These are phyloP conservation scores for Palythoa heliodiscus DNA, from an alignment of 92 coral and sea anemone genomes.

Conservation along the genomic window DNA sequence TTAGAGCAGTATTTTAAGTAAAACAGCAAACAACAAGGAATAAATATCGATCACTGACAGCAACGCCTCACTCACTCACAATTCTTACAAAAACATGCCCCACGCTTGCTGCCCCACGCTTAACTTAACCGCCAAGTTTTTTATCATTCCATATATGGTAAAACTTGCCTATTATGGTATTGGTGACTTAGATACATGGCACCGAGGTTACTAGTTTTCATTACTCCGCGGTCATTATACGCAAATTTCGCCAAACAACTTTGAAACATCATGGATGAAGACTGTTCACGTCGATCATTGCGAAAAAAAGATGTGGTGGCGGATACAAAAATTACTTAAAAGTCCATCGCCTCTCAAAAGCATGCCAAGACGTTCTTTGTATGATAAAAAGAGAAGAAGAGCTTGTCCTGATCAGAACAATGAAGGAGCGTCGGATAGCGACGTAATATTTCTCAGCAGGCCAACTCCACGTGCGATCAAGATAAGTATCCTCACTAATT, in stretches of 20 bases:
- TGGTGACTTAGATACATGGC: neutral
- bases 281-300: neutral
- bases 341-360: constrained; percentile 3
- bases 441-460: neutral
- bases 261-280: neutral
- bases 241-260: neutral
- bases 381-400: neutral
- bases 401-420: neutral
- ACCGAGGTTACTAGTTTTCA: neutral
- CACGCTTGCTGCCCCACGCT: neutral
- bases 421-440: neutral
- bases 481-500: neutral
- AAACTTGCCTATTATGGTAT: neutral
- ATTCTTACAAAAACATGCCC: neutral
- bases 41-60: neutral
- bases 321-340: neutral
- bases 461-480: neutral
- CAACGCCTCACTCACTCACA: neutral
- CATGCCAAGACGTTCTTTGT: neutral
- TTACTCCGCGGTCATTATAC: neutral
- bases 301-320: neutral
- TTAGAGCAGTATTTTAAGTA: neutral
- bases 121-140: neutral
- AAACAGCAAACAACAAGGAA: neutral
- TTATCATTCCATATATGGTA: neutral